These are phyloP conservation scores for Athalia circularis DNA, from an alignment of 2,888 invertebrate species.

Conservation along the genomic window DNA sequence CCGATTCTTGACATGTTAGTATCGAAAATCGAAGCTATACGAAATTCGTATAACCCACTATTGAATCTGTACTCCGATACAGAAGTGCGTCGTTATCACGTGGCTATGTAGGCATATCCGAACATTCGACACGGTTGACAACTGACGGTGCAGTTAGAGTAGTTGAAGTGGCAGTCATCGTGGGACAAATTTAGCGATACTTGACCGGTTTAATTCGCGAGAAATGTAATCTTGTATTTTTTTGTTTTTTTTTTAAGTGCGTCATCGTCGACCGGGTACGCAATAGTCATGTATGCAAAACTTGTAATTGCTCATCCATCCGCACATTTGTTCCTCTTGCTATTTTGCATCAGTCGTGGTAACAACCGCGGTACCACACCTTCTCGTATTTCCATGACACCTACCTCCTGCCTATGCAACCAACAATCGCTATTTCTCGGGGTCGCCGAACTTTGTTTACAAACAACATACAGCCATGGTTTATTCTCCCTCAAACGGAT, in stretches of 20 bases:
- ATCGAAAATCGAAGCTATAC: too few relatives aligned
- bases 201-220: conserved; percentile 22
- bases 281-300: conserved; percentile 12
- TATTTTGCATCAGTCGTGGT: conserved; percentile 41
- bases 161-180: not conserved
- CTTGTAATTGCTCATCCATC: conserved; percentile 22
- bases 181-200: not conserved
- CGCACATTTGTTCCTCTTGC: conserved; percentile 6
- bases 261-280: conserved; percentile 22
- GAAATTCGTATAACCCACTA: too few relatives aligned
- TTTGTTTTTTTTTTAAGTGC: conserved; percentile 10
- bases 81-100: too few relatives aligned
- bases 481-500: conserved; percentile 23
- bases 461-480: conserved; percentile 22
- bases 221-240: conserved; percentile 29
- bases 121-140: not conserved
- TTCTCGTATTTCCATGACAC: conserved; percentile 38
- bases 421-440: conserved; percentile 36
- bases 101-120: too few relatives aligned
- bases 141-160: not conserved
- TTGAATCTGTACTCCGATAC: too few relatives aligned
- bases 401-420: not conserved
- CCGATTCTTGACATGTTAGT: too few relatives aligned
- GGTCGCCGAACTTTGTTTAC: conserved; percentile 45
- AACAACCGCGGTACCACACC: conserved; percentile 38